Conservation (phyloP, 2,888 invertebrate genomes). For the Tetranychus truncatus region DNA sequence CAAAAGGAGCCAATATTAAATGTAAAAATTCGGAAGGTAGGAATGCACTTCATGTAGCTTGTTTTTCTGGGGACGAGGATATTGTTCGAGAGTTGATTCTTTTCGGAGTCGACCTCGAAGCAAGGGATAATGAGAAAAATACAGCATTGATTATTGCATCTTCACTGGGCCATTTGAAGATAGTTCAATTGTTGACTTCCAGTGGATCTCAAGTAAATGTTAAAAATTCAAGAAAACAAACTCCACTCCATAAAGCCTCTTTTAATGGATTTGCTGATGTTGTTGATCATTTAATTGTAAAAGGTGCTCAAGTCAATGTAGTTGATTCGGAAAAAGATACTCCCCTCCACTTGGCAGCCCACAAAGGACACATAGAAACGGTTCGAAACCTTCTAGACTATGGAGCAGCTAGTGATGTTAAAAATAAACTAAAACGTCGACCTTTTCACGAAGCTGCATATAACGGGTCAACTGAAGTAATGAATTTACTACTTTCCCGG, state of each 20-base stretch:
- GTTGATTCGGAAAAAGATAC: slow-evolving; percentile 84
- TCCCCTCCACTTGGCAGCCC: slow-evolving; percentile 91
- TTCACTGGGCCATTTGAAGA: slow-evolving; percentile 79
- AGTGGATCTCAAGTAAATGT: slow-evolving; percentile 50
- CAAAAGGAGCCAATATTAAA: slow-evolving; percentile 96
- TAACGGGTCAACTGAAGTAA: slow-evolving; percentile 87
- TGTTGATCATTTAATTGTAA: not conserved
- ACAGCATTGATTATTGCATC: slow-evolving; percentile 72
- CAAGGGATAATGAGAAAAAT: not conserved
- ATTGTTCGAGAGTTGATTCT: not conserved
- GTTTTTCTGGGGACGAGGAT: not conserved
- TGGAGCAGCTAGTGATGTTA: not conserved
- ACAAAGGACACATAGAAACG: slow-evolving; percentile 82
- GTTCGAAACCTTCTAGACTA: slow-evolving; percentile 55
- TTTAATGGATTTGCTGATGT: not conserved
- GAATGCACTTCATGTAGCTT: slow-evolving; percentile 2
- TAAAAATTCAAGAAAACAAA: not conserved
- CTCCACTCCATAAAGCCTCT: not conserved
- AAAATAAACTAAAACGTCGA: slow-evolving; percentile 47
- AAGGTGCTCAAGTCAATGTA: slow-evolving; percentile 74
- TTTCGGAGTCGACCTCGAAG: not conserved
- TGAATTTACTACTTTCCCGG: slow-evolving; percentile 48
- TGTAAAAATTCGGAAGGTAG: slow-evolving; percentile 59
- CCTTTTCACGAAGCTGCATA: slow-evolving; percentile 76
- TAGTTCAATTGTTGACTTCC: slow-evolving; percentile 80